Evolutionary conservation across 2,888 invertebrate genomes (phyloP), one percentile per base, ranked within the genome.

Genomic region (Teinopalpus imperialis): DNA sequence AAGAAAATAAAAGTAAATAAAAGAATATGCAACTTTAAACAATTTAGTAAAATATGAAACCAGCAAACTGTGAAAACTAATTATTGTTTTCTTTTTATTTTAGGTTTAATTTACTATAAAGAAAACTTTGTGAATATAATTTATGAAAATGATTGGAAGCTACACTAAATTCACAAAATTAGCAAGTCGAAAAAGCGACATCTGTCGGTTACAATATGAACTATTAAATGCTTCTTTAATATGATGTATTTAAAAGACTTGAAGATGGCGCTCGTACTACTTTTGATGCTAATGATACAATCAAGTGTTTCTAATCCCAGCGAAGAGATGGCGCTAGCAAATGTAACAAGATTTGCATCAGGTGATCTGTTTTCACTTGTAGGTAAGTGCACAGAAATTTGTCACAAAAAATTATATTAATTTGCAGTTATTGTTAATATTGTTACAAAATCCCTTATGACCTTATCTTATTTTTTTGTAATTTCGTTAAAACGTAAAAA

Each of bases 311-410:
- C 72, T 2, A 63, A 54, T 26, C 49, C 63, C 1, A 54, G 57
- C 13, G 74, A 66, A 65, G 85, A 85, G 74, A 77, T 81, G 75
- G 72, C 81, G 69, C 60, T 90, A 18, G 76, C 78, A 14, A 90
- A 90, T 49, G 78, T 92, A 35, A 92, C 91, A 4, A 82, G 93
- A 57, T 88, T 90, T 51, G 90, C 91, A 36, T 85, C 81, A 46
- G 92, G 92, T 7, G 92, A 93, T 71, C 73, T 90, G 36, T 92
- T 92, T 63, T 81, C 89, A 21, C 74, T 91, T 30, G 68, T 85
- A 59, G 91, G 91, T 91, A 56, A 76, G 78, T 61, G n/a, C n/a
- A n/a, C n/a, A n/a, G n/a, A n/a, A n/a, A n/a, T n/a, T n/a, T n/a
- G n/a, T n/a, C n/a, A n/a, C n/a, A n/a, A n/a, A n/a, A n/a, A n/a